phyloP scores from a whole-genome alignment of 2,113 vertebrate genomes.

The Mastomys coucha region DNA sequence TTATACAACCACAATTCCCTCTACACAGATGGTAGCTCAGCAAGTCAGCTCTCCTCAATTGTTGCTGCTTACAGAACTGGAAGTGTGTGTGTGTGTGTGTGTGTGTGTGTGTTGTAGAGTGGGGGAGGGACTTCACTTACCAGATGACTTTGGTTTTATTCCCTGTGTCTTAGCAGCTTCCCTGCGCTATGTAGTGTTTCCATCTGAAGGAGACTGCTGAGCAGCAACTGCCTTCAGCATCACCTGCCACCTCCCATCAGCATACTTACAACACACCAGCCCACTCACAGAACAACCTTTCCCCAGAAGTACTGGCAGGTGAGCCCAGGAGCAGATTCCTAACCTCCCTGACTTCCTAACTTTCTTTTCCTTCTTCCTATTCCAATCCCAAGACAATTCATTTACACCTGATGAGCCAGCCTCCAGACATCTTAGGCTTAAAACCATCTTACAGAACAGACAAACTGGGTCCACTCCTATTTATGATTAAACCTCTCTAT shows the following conservation, averaged over 20 bases:
- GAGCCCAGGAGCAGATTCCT: neutral
- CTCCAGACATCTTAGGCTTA: neutral
- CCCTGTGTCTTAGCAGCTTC: neutral
- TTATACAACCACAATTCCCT: neutral
- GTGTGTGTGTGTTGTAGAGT: no score
- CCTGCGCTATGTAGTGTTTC: neutral
- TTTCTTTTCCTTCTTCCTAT: neutral
- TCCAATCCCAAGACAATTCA: neutral
- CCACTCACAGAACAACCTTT: neutral
- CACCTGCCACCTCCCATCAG: neutral
- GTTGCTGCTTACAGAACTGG: neutral
- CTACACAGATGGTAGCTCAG: neutral
- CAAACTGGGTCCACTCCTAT: no score
- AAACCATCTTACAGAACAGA: neutral
- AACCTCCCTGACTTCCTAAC: neutral
- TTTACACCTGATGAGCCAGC: neutral
- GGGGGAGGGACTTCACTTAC: neutral
- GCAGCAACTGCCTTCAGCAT: neutral
- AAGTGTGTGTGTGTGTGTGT: no score
- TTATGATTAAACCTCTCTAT: neutral
- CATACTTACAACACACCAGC: neutral
- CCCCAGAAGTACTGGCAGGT: no score
- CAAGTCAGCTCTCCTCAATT: no score
- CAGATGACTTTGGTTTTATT: neutral
- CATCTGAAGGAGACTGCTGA: neutral